Evolutionary conservation across 2,888 invertebrate genomes (phyloP).

Genomic region (Stenodema calcarata): DNA sequence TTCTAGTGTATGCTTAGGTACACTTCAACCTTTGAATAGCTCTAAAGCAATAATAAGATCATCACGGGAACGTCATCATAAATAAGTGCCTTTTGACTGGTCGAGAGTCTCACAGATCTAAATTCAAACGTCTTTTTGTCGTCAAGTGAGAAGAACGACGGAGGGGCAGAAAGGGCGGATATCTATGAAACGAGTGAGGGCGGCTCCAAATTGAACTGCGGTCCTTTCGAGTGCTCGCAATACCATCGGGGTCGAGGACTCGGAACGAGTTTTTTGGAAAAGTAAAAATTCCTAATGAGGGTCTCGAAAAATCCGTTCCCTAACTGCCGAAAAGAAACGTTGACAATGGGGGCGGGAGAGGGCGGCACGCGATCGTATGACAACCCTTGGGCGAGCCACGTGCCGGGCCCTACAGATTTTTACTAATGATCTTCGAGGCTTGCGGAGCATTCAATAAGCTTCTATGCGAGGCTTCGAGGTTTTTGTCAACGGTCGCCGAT

Average conservation of each 20-base stretch:
- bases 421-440: slow-evolving; percentile 25
- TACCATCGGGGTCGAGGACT: background rate
- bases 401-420: slow-evolving; percentile 11
- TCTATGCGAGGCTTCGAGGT: background rate
- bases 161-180: background rate
- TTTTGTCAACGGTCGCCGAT: slow-evolving; percentile 27
- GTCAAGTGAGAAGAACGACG: background rate
- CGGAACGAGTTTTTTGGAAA: background rate
- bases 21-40: background rate
- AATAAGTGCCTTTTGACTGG: background rate
- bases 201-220: slow-evolving; percentile 1
- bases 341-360: background rate
- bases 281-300: slow-evolving; percentile 36
- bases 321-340: background rate
- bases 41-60: background rate
- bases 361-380: slow-evolving; percentile 35
- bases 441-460: slow-evolving; percentile 18
- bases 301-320: background rate
- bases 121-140: background rate
- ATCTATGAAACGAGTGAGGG: background rate
- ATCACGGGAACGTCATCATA: background rate
- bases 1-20: background rate
- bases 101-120: background rate
- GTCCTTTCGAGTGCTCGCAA: background rate
- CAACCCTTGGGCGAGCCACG: slow-evolving; percentile 43